Base-by-base conservation (phyloP, 2,888 invertebrate genomes). In the Eilema depressum region DNA sequence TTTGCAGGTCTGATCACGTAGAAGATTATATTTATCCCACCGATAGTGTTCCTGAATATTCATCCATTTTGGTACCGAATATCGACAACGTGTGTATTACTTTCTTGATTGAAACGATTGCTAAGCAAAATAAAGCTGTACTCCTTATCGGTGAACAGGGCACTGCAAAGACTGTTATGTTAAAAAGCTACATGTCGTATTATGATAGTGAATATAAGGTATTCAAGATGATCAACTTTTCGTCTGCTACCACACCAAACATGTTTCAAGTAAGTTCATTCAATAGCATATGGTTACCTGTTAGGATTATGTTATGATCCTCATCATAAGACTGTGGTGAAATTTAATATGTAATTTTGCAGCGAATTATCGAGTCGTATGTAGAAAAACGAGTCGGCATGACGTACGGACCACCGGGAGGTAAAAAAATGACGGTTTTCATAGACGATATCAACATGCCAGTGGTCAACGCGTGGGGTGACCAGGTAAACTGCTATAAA, bases 371-470 rank as follows among this genome's bases (percentile, higher is more conserved):
- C 68, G 98, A 98, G 88, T 98, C 98, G 0, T 98, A 98, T 86
- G 97, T 98, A 0, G 98, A 98, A 86, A 98, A 98, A 90, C 96
- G 98, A 70, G 98, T 98, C 14, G 98, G 98, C 0, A 97, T 97
- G 79, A 98, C 97, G 0, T 98, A 97, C 86, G 98, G 98, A 0
- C 98, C 98, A 0, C 98, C 98, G 0, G 97, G 97, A 33, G 98
- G 98, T 53, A 96, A 97, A 83, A 96, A 96, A 53, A 97, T 98
- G 97, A 98, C 98, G 0, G 96, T 98, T n/a, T 98, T 98, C 86
- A 97, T 98, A 53, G 98, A 98, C 87, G 98, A 98, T 80, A 97
- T 98, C 81, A 98, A 98, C 88, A 98, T 98, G 98, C 98, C 98
- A 0, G 96, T 98, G 2, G 97, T 98, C 41, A 98, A 98, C 87